Percentiles rank a stretch among this genome's conserved stretches.
These are phyloP conservation scores for Caenorhabditis latens DNA, from an alignment of 1,140 invertebrate species.

Conservation along the genomic window DNA sequence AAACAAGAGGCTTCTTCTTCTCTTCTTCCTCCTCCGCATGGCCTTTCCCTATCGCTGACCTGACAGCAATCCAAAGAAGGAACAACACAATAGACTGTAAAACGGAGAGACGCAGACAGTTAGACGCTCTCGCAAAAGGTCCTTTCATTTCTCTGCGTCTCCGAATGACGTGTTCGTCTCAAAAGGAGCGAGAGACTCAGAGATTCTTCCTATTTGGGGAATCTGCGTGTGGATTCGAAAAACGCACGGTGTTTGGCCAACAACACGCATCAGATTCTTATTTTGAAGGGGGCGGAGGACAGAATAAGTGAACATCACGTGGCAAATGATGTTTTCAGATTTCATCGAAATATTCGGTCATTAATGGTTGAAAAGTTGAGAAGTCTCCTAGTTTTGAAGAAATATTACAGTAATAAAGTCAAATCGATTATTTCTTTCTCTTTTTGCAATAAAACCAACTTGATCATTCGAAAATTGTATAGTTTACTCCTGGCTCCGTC, in stretches of 20 bases:
- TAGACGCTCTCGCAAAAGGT: not conserved
- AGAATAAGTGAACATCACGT: not conserved
- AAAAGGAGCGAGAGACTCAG: not conserved
- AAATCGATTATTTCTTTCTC: too few relatives aligned
- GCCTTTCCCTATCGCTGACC: constrained; percentile 26
- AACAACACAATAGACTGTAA: not conserved
- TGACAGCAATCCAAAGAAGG: constrained; percentile 40
- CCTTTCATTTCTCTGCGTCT: constrained; percentile 8
- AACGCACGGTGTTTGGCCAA: constrained; percentile 36
- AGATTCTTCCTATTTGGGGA: constrained; percentile 19
- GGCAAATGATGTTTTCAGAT: too few relatives aligned
- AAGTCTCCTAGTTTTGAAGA: too few relatives aligned
- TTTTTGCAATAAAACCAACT: too few relatives aligned
- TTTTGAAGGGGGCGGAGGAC: not conserved
- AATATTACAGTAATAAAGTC: too few relatives aligned
- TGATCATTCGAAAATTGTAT: too few relatives aligned
- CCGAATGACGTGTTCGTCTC: constrained; percentile 13
- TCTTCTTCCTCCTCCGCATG: constrained; percentile 12
- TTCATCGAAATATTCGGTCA: too few relatives aligned
- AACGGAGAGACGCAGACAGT: constrained; percentile 18
- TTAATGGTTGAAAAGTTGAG: too few relatives aligned
- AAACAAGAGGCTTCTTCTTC: not conserved
- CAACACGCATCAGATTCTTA: not conserved
- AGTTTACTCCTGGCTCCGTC: too few relatives aligned
- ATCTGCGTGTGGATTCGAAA: constrained; percentile 28